Base-by-base conservation (phyloP, 2,888 invertebrate species). In the Nomada lathburiana region DNA sequence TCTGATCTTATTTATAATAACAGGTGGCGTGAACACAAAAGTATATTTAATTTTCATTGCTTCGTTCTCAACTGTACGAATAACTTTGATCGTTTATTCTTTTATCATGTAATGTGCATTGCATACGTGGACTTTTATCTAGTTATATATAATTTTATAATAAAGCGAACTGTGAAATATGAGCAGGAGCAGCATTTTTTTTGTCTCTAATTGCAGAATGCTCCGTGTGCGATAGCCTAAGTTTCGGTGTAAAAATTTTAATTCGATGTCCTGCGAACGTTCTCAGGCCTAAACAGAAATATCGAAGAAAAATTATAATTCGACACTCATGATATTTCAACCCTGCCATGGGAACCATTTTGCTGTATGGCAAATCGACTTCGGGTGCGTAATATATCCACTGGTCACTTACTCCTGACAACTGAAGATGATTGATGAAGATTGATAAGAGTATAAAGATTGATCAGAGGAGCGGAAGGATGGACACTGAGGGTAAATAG, bases 381-480 rank as follows among this genome's bases (percentile, higher is more conserved):
- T 62, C n/a, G 4, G 20, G 26, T 29, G 47, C 3, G 47, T 59
- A 29, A 57, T 16, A 16, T 11, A 47, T 47, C 47, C 11, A 36
- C 5, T 7, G 11, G 18, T 10, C 59, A 18, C 47, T 67, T 55
- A 16, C 13, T 29, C 55, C 18, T 10, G 44, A 20, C 18, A 69
- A 26, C 26, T 44, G 47, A 47, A 29, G 44, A 59, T 57, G 69
- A 59, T 47, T 44, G 57, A 69, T 69, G 69, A 26, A 69, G 57
- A 69, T 69, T 29, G 69, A 69, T 29, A 26, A 52, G 36, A 36
- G 36, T 36, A 69, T 47, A 57, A 26, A 69, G 57, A 69, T 69
- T n/a, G 69, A 69, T 50, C 36, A 36, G 36, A 36, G 36, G 5
- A 36, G 36, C 36, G 36, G 9, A n/a, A 52, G 50, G 26, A 20